A percentile compares a stretch with the other conserved stretches of the same genome.
phyloP scores from a whole-genome alignment of 2,888 invertebrate species.

The Nycteola revayana region DNA sequence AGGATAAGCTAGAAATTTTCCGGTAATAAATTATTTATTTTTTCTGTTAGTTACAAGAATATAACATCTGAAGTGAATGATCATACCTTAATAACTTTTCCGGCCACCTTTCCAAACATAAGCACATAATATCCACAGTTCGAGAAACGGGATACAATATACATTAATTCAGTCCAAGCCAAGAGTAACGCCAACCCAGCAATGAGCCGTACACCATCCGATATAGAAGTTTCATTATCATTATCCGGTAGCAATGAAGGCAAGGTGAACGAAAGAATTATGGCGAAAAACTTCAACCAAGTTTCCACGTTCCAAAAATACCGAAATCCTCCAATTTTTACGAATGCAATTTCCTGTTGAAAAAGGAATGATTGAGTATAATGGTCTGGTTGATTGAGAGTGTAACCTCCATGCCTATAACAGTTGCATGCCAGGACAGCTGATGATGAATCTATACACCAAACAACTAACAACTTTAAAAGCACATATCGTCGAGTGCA shows the following conservation, averaged over 20 bases:
- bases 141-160: slow-evolving; percentile 59
- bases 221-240: background rate
- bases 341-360: slow-evolving; percentile 36
- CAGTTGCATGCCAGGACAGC: too few species aligned
- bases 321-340: slow-evolving; percentile 40
- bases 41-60: too few species aligned
- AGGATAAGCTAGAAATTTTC: too few species aligned
- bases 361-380: background rate
- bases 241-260: background rate
- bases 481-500: too few species aligned
- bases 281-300: slow-evolving; percentile 52
- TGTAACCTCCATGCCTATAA: too few species aligned
- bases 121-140: slow-evolving; percentile 62
- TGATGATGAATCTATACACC: too few species aligned
- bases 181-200: slow-evolving; percentile 45
- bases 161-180: slow-evolving; percentile 62
- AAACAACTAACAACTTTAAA: too few species aligned
- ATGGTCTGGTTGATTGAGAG: too few species aligned
- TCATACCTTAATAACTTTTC: slow-evolving; percentile 60
- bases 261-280: slow-evolving; percentile 9
- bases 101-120: slow-evolving; percentile 65
- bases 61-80: too few species aligned
- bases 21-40: too few species aligned
- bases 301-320: slow-evolving; percentile 58
- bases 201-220: slow-evolving; percentile 14